A percentile compares a stretch with the other conserved stretches of the same genome.
These are phyloP conservation scores for Ips typographus DNA, from an alignment of 1,140 invertebrate species.

Conservation along the genomic window DNA sequence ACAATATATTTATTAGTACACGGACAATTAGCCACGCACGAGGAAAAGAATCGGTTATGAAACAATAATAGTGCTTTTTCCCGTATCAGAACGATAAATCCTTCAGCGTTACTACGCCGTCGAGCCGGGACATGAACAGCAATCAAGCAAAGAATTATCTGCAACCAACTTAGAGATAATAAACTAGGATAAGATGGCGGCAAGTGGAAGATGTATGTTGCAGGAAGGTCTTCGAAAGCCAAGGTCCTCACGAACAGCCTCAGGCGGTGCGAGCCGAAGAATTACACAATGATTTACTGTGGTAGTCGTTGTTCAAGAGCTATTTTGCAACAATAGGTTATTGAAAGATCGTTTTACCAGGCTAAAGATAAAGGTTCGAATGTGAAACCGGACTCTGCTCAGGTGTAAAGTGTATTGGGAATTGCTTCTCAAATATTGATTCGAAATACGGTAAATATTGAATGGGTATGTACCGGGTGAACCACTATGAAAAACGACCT, in stretches of 20 bases:
- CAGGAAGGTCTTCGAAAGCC: conserved; percentile 41
- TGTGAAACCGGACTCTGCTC: background rate
- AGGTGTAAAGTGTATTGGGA: background rate
- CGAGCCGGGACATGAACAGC: conserved; percentile 14
- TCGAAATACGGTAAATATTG: conserved; percentile 8
- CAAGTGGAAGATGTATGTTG: conserved; percentile 41
- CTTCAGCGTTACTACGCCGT: conserved; percentile 15
- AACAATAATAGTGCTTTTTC: conserved; percentile 13
- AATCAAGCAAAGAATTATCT: conserved; percentile 21
- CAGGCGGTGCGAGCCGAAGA: conserved; percentile 21
- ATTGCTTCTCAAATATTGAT: background rate
- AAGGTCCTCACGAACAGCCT: conserved; percentile 41
- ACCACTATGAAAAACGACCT: too few relatives aligned
- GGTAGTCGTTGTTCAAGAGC: conserved; percentile 1
- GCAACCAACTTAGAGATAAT: conserved; percentile 25
- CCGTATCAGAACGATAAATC: conserved; percentile 11
- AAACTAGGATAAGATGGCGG: conserved; percentile 32
- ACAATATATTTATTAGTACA: background rate
- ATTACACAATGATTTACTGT: conserved; percentile 27
- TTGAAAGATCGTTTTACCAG: conserved; percentile 6
- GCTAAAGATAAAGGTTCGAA: background rate
- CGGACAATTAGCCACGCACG: background rate
- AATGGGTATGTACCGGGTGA: background rate
- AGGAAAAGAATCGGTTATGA: conserved; percentile 5
- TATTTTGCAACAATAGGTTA: conserved; percentile 20